Evolutionary conservation across 1,140 invertebrate genomes (phyloP), one percentile per base, ranked within the genome.

Genomic region (Hirudo medicinalis): DNA sequence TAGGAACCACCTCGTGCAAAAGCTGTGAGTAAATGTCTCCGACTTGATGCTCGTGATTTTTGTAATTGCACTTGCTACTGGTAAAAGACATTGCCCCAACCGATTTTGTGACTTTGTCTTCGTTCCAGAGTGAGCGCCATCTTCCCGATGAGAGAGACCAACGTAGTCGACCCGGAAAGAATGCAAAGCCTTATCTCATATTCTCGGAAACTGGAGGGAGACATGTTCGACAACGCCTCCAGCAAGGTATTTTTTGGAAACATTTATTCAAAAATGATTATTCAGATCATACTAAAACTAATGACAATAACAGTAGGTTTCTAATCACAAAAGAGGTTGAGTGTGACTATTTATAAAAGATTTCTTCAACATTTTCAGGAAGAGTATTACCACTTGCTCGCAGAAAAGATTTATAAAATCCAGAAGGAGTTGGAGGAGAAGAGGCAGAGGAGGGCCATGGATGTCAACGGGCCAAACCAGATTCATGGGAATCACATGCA

Each of bases 331-430:
- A 36, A 36, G 32, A 36, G 32, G 32, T 36, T 6, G 32, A 36
- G 32, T 36, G 2, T 36, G 6, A 36, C 32, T 6, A 3, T 36
- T 6, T 36, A 2, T 36, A 6, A 17, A 49, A 49, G 43, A 49
- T 49, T 8, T 9, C 0, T 32, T 29, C 8, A 13, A 27, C 32
- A 36, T 63, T 20, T 57, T 27, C 77, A 86, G 78, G 96, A 95
- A 20, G 93, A 97, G 78, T 99, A 99, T 83, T 99, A 99, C 82
- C 95, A 99, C 80, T 81, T 98, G 67, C 81, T 99, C 22, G 97
- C 96, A 0, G 95, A 99, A 78, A 99, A 99, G 81, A 99, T 99
- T 75, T 99, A 99, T 79, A 99, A 99, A 83, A 99, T 99, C 75
- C 95, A 98, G 80, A 99, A 99, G 80, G 96, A 99, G 81, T 82